Conservation (phyloP, 1,140 invertebrate genomes). For the Cydia splendana region DNA sequence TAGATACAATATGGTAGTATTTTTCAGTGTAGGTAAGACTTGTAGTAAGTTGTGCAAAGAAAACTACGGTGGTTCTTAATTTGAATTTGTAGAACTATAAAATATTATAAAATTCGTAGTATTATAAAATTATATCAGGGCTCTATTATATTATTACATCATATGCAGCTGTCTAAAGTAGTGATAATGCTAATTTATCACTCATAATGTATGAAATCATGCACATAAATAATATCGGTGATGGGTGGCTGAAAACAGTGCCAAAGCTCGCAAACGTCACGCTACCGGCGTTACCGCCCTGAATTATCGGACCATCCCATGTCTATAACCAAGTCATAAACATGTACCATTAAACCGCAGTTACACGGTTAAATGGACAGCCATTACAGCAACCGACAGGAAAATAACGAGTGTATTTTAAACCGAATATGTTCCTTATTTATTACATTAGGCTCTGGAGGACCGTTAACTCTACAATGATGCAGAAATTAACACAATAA, state of each 20-base stretch:
- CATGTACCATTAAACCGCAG: slow-evolving; percentile 9
- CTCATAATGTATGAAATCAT: background rate
- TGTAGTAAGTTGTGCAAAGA: too few species aligned
- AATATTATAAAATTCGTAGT: too few species aligned
- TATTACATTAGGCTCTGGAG: background rate
- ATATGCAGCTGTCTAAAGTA: background rate
- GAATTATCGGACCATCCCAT: slow-evolving; percentile 1
- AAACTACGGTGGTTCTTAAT: too few species aligned
- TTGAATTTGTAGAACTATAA: too few species aligned
- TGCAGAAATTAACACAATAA: background rate
- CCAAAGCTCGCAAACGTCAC: slow-evolving; percentile 16
- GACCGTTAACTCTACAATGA: slow-evolving; percentile 6
- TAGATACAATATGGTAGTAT: too few species aligned
- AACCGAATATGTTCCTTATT: slow-evolving; percentile 4
- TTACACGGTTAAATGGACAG: slow-evolving; percentile 13
- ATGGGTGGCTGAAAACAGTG: slow-evolving; percentile 1
- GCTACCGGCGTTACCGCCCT: background rate
- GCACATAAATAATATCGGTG: background rate
- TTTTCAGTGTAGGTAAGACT: too few species aligned
- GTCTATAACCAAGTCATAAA: slow-evolving; percentile 19
- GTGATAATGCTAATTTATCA: background rate
- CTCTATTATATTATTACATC: background rate
- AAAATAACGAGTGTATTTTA: slow-evolving; percentile 15
- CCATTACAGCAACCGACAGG: slow-evolving; percentile 13
- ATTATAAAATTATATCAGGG: background rate